phyloP scores from a whole-genome alignment of 1,140 invertebrate species.

The Dufourea novaeangliae region DNA sequence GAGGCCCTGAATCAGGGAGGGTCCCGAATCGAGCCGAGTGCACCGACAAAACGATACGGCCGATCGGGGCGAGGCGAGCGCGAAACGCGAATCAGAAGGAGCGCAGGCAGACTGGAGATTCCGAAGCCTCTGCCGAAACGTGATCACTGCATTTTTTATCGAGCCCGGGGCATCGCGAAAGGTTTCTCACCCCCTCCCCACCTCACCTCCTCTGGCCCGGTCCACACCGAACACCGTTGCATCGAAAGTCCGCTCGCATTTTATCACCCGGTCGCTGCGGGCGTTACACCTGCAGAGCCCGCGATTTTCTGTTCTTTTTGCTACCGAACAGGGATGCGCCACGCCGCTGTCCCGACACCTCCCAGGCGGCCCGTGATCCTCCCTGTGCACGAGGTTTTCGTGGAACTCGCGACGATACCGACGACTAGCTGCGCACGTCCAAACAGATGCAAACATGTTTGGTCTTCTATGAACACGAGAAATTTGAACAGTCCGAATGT shows the following conservation, averaged over 20 bases:
- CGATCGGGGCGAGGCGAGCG: background rate
- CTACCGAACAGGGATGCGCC: conserved; percentile 13
- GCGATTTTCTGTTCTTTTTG: conserved; percentile 51
- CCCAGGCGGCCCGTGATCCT: conserved; percentile 22
- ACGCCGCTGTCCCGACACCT: conserved; percentile 15
- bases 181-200: conserved; percentile 27
- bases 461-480: no score
- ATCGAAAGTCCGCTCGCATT: conserved; percentile 64
- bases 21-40: background rate
- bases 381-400: background rate
- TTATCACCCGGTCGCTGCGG: conserved; percentile 69
- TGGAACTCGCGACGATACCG: background rate
- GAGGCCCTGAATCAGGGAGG: background rate
- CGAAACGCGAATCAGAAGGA: conserved; percentile 46
- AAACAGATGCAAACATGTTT: no score
- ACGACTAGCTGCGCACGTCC: no score
- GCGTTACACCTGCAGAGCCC: conserved; percentile 73
- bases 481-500: no score
- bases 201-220: background rate
- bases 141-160: conserved; percentile 69
- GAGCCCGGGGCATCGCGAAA: conserved; percentile 58
- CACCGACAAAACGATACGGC: background rate
- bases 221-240: conserved; percentile 9
- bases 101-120: conserved; percentile 57
- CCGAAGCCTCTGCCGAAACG: conserved; percentile 66